phyloP scores from a whole-genome alignment of 2,888 invertebrate genomes.

The Alcis repandata region DNA sequence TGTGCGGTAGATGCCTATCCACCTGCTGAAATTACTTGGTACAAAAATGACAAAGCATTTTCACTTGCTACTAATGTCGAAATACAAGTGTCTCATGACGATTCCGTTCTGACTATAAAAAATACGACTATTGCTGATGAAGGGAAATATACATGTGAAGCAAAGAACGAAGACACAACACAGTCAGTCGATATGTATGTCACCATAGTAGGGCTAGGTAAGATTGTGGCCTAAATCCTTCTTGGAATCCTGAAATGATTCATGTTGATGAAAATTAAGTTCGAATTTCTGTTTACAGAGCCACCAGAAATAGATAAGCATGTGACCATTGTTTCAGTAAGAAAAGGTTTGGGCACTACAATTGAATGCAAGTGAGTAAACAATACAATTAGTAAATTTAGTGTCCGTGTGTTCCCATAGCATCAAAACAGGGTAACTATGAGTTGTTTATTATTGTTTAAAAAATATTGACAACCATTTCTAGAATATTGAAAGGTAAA shows the following conservation, averaged over 20 bases:
- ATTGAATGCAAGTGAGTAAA: slow-evolving; percentile 32
- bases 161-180: slow-evolving; percentile 14
- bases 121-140: slow-evolving; percentile 12
- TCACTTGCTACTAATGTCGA: not conserved
- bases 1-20: slow-evolving; percentile 38
- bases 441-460: too few relatives aligned
- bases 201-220: slow-evolving; percentile 26
- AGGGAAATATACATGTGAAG: slow-evolving; percentile 31
- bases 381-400: too few relatives aligned
- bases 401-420: too few relatives aligned
- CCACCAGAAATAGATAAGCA: slow-evolving; percentile 22
- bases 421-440: too few relatives aligned
- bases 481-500: slow-evolving; percentile 26
- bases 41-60: slow-evolving; percentile 2
- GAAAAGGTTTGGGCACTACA: not conserved
- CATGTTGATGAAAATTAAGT: too few relatives aligned
- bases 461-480: slow-evolving; percentile 5
- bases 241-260: too few relatives aligned
- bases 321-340: not conserved
- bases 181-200: not conserved
- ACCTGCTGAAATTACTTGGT: slow-evolving; percentile 36
- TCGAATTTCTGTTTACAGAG: slow-evolving; percentile 27
- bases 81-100: slow-evolving; percentile 5
- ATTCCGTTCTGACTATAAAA: slow-evolving; percentile 20
- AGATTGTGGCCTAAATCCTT: not conserved